Base-by-base conservation (phyloP, 2,113 vertebrate genomes). In the Mus spicilegus region DNA sequence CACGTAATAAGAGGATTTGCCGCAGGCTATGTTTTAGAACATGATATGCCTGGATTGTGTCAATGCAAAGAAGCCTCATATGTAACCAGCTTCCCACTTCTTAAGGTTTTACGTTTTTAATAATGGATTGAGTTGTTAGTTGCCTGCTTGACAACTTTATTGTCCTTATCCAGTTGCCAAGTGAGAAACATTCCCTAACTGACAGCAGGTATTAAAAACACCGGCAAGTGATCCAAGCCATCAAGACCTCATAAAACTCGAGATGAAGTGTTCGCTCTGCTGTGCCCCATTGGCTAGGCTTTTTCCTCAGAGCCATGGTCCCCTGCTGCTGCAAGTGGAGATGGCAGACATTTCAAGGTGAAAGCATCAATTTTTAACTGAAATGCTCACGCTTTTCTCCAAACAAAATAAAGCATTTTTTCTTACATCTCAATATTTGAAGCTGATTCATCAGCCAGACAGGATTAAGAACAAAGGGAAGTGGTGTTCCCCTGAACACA, bases 61-160 rank as follows among this genome's bases (percentile, higher is more conserved):
- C 26, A 89, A 67, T 78, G 75, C 85, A 90, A 73, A 93, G 65
- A 81, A 87, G 28, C 33, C 82, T 36, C 33, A 90, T 33, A 92
- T 65, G 17, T 95, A 92, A 92, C 87, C 63, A 93, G 73, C 51
- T 88, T 95, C 89, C 46, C 26, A 85, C 95, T 96, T 90, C 95
- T 97, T 90, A 56, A 69, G 10, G 94, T 92, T 97, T 97, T 96
- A 93, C 95, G 92, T 93, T 91, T 97, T 94, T 94, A 97, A 97
- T 97, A 96, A 95, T 94, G 91, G 92, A 96, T 91, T 95, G 97
- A 97, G 95, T 86, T 95, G 95, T 97, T 94, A 96, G 90, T 92
- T 91, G 81, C 90, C 75, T 95, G 75, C 75, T 73, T 88, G 94
- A 96, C 95, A 97, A 96, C 77, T 97, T 98, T 97, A 97, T 97